These are phyloP conservation scores for Dendrocincla fuliginosa DNA, from an alignment of 2,797 vertebrate species.

Conservation along the genomic window DNA sequence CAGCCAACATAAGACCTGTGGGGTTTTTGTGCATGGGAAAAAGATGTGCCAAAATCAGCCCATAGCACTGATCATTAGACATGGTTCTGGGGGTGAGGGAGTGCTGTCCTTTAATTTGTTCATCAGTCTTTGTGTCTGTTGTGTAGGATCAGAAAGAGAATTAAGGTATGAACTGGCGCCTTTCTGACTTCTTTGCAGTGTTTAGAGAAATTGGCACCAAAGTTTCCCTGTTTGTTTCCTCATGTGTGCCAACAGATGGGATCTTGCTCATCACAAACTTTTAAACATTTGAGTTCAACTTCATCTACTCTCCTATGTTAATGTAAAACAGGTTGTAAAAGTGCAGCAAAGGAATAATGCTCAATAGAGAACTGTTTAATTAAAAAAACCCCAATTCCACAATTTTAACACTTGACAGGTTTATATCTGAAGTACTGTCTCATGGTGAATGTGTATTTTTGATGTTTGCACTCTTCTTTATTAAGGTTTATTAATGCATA, in stretches of 20 bases:
- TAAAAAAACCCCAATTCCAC: not conserved
- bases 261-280: not conserved
- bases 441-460: not conserved
- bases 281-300: not conserved
- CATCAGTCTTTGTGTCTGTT: not conserved
- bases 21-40: not conserved
- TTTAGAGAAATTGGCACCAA: not conserved
- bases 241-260: not conserved
- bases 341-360: not conserved
- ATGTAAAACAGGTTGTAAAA: not conserved
- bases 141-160: not conserved
- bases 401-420: not conserved
- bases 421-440: not conserved
- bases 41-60: not conserved
- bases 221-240: not conserved
- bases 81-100: rapidly evolving
- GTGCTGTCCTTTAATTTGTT: not conserved
- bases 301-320: not conserved
- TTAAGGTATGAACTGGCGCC: not conserved
- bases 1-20: not conserved
- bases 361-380: not conserved
- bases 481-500: not conserved
- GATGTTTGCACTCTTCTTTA: not conserved
- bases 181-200: not conserved
- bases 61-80: not conserved